Evolutionary conservation across 2,888 invertebrate genomes (phyloP), one percentile per base, ranked within the genome.

Genomic region (Aphelenchoides bicaudatus): DNA sequence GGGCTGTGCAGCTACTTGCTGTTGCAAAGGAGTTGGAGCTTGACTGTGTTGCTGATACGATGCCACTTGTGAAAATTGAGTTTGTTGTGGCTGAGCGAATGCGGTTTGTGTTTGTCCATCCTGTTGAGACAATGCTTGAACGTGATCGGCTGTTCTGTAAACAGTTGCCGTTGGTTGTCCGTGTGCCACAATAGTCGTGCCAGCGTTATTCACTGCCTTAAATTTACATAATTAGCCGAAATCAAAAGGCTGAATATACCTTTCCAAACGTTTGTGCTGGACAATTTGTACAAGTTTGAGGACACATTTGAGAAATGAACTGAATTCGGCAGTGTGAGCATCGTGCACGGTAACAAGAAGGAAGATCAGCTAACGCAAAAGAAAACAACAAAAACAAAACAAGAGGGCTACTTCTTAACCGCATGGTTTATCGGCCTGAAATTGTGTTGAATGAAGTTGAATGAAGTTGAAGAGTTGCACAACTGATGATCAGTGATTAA

Each of bases 271-370:
- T 43, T n/a, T 43, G 43, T 25, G n/a, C n/a, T n/a, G 43, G 43
- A n/a, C 43, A 66, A 10, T 39, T 46, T 16, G 31, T 54, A 58
- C 61, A 67, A 10, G 55, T 52, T 19, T 25, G 39, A 3, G 67
- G 61, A 29, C 67, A 67, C 58, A 71, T 60, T 43, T 65, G 58
- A 10, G 65, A 56, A 29, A 76, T 75, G 62, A 76, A 74, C 25
- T 73, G 68, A 25, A 73, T 70, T 2, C 66, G 66, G 54, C 76
- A 76, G 55, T 76, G 76, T 25, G 68, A 62, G 54, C 76, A 76
- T 60, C 71, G 61, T 5, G 76, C 76, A 13, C 75, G 61, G 5
- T 63, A 58, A 48, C 76, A 76, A 8, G 71, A 69, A 16, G 75
- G 75, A 51, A 77, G 58, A 60, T 76, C 76, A 29, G 52, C 62